phyloP scores from a whole-genome alignment of 2,888 invertebrate genomes.

The Limulus polyphemus region DNA sequence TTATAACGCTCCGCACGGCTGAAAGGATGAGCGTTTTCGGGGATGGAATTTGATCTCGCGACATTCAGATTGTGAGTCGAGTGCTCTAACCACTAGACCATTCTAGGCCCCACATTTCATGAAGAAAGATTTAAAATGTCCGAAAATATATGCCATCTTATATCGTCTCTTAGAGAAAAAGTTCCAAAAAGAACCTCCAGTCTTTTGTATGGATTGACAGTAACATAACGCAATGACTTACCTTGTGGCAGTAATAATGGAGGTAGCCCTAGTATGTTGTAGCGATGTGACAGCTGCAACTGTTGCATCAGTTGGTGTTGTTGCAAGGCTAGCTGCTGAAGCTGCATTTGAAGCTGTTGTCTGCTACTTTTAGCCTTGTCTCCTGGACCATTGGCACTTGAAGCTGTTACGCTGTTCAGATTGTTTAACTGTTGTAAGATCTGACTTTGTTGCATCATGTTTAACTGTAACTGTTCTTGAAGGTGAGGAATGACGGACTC shows the following conservation, averaged over 20 bases:
- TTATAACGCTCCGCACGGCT: too few species aligned
- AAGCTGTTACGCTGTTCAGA: conserved; percentile 3
- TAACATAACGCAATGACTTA: conserved; percentile 5
- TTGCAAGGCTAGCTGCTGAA: conserved; percentile 64
- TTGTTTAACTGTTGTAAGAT: conserved; percentile 44
- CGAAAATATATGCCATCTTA: too few species aligned
- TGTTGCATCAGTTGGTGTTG: conserved; percentile 41
- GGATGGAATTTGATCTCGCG: too few species aligned
- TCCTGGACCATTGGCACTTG: background rate
- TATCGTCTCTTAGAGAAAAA: too few species aligned
- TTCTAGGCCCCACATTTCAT: too few species aligned
- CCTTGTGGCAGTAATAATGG: conserved; percentile 22
- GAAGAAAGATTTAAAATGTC: too few species aligned
- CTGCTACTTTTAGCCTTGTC: conserved; percentile 7
- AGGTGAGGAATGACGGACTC: conserved; percentile 53
- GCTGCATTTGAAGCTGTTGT: conserved; percentile 50
- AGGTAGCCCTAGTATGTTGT: conserved; percentile 20
- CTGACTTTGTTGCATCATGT: conserved; percentile 70
- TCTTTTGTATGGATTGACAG: too few species aligned
- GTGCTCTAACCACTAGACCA: too few species aligned
- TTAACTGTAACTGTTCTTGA: conserved; percentile 73
- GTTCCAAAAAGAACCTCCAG: too few species aligned
- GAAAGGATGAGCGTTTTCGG: too few species aligned
- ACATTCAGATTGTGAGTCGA: too few species aligned
- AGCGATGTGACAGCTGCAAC: conserved; percentile 24